Evolutionary conservation across 2,113 vertebrate genomes (phyloP), one percentile per base, ranked within the genome.

Genomic region (Pygoscelis adeliae): DNA sequence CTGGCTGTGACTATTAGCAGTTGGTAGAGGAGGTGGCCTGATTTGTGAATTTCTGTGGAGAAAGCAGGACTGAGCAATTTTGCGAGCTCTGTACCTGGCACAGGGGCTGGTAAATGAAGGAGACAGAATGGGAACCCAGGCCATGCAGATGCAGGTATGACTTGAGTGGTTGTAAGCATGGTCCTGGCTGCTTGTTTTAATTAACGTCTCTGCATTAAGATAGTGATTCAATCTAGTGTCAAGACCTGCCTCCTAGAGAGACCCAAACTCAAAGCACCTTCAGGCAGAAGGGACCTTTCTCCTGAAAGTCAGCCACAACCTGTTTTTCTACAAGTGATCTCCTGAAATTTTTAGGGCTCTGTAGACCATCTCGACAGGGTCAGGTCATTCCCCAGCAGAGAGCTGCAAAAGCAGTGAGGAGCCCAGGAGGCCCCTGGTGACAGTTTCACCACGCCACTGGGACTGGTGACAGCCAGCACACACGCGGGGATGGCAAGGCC

Each of bases 391-490:
- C 30, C 42, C 30, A 50, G 73, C 42, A 58, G 55, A 55, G 32
- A 47, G 19, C 29, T 29, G 34, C 34, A n/a, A 70, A 69, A 49
- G 63, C 56, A 27, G 30, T 1, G 4, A 44, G 49, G 65, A 55
- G 26, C n/a, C 26, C 56, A 50, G 50, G 42, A 34, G 50, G 50
- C 12, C 55, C 27, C 40, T 46, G 55, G 40, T 38, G 27, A 40
- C 29, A 14, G 47, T 38, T 30, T 61, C 38, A 17, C 32, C 1
- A 0, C 0, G 1, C 34, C 11, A 10, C 38, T 32, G 38, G 32
- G 26, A 38, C 53, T 2, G 5, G 46, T 1, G 4, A 36, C 1
- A 2, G 32, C 52, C 32, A 32, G 15, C 38, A 4, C 3, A 3
- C 8, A 3, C 16, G 22, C 3, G 8, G 32, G 18, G 44, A 38